Evolutionary conservation across 1,140 invertebrate species (phyloP).

Genomic region (Drosophila ercepeae): DNA sequence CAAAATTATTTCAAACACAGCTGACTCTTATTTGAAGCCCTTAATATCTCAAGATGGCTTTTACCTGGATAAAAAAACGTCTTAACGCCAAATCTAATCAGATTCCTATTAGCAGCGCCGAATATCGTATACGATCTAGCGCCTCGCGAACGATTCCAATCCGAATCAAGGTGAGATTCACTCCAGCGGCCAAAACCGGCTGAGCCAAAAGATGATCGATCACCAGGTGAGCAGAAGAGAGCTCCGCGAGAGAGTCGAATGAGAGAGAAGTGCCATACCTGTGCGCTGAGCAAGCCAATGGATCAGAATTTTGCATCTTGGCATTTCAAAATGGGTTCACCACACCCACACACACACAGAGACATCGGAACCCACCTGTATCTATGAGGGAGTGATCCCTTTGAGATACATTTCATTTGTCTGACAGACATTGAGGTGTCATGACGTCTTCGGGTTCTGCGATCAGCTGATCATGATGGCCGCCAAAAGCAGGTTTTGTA

Average conservation of each 20-base stretch:
- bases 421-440: constrained; percentile 51
- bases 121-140: constrained; percentile 70
- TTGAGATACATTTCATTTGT: constrained; percentile 55
- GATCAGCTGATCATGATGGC: constrained; percentile 79
- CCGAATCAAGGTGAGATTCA: constrained; percentile 77
- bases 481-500: constrained; percentile 73
- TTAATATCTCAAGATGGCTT: constrained; percentile 17
- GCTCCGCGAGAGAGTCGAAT: constrained; percentile 5
- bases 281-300: constrained; percentile 46
- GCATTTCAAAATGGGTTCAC: constrained; percentile 70
- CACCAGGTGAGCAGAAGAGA: constrained; percentile 42
- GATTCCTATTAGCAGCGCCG: constrained; percentile 4
- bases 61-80: constrained; percentile 51
- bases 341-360: not conserved
- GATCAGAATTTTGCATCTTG: constrained; percentile 1
- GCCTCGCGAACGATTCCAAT: constrained; percentile 55
- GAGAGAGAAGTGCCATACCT: constrained; percentile 48
- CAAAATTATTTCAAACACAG: not conserved
- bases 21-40: constrained; percentile 14
- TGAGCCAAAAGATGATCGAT: constrained; percentile 77
- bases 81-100: constrained; percentile 36
- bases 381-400: no score
- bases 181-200: constrained; percentile 59
- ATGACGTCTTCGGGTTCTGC: constrained; percentile 45
- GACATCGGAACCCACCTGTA: not conserved